Evolutionary conservation across 35 echinoderm and acorn worm genomes (phyloP), one percentile per base, ranked within the genome.

Genomic region (Holothuria glaberrima): DNA sequence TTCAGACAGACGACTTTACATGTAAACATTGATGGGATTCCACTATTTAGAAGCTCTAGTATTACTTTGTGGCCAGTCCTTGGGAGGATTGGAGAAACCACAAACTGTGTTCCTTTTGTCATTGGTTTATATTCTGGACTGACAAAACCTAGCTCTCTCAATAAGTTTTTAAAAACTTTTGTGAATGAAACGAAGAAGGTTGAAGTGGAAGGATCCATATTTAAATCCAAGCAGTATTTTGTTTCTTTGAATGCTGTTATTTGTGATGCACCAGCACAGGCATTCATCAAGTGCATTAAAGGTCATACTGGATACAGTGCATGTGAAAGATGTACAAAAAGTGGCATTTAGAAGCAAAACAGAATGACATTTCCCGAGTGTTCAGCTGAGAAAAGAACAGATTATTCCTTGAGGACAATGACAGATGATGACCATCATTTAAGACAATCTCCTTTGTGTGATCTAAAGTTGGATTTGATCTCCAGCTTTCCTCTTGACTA

Each of bases 11-110:
- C 31, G 22, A 48, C 33, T 12, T 86, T 92, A 35, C 90, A 92
- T 41, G 25, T 92, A 19, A 92, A 92, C 56, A 92, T 76, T 76
- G 90, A 92, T 92, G 90, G 90, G n/a, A 7, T 92, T 36, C 90
- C 90, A 17, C 48, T 92, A 2, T 87, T 68, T 32, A 92, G 70
- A 70, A 92, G 90, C 35, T 73, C 52, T 9, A 92, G 35, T n/a
- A 6, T 68, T 48, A 9, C 52, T 18, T 75, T 92, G 22, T 92
- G 90, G 90, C 82, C 90, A 46, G 87, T 92, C 12, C 28, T 92
- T 21, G 90, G 80, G 29, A 59, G 36, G 44, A 69, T 92, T 30
- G 44, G 36, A 48, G 73, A 77, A 69, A 36, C 32, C 18, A 6
- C 67, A 2, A 56, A 33, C 0, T 77, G 35, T 45, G 46, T 45